Evolutionary conservation across 2,797 vertebrate genomes (phyloP), one percentile per base, ranked within the genome.

Genomic region (Bryconaethiops microstoma): DNA sequence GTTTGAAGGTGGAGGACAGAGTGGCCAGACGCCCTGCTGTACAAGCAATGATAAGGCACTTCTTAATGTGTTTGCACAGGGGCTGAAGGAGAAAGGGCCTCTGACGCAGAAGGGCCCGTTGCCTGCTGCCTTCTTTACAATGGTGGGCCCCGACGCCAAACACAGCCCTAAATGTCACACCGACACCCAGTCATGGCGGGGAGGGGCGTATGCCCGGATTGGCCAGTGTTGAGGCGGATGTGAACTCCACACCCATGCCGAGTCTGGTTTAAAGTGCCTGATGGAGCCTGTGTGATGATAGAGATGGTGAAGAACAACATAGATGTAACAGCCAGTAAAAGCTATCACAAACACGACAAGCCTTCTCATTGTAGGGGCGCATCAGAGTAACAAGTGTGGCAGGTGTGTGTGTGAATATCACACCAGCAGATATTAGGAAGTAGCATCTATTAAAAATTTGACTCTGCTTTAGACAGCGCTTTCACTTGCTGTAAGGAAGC

Each of bases 1-100:
- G 42, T 14, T 29, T 63, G 50, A 50, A 82, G 72, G 50, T 59
- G 57, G 54, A 65, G 70, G 76, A 83, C 65, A 16, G 45, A 80
- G 82, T 73, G 75, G 39, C 79, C 40, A 62, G 82, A 77, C 81
- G 69, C 73, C 68, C 81, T 82, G 86, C 91, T 94, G 92, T 92
- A 89, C 91, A 93, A 93, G 93, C 92, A 91, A 89, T 92, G 94
- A 95, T 95, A 94, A 92, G 92, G 88, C 87, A 79, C 81, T 88
- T 93, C 91, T 94, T 94, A 95, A 95, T 94, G 92, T 94, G 92
- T 95, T 95, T 95, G 91, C 92, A 86, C 76, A 92, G 91, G 91
- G 89, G 90, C 91, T 90, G 84, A 83, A 70, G 91, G 81, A 92
- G 89, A 93, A 94, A 92, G 90, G 81, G 86, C 73, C 91, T 93